phyloP scores from a whole-genome alignment of 2,113 vertebrate species.

The Chinchilla lanigera region DNA sequence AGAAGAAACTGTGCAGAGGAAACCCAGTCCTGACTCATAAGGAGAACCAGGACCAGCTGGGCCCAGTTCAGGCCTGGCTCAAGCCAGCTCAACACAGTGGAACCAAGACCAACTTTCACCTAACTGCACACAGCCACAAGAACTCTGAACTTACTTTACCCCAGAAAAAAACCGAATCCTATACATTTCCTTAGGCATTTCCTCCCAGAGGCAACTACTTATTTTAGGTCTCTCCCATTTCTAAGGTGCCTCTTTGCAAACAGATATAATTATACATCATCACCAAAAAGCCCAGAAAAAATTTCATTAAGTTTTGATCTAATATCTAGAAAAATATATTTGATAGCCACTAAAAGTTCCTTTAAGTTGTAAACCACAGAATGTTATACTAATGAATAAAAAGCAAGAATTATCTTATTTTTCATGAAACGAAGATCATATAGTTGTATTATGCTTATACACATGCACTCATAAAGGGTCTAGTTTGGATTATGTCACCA shows the following conservation, averaged over 20 bases:
- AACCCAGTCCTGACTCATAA: neutral
- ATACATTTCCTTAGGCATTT: neutral
- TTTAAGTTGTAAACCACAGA: neutral
- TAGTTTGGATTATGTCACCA: neutral
- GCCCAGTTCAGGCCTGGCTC: neutral
- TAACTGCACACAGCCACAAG: neutral
- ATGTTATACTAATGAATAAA: neutral
- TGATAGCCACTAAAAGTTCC: neutral
- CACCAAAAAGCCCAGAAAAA: neutral
- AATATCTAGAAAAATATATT: neutral
- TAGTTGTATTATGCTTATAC: neutral
- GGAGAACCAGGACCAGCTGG: no score
- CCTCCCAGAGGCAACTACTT: neutral
- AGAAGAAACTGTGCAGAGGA: neutral
- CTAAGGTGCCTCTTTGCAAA: neutral
- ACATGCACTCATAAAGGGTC: neutral
- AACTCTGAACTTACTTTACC: neutral
- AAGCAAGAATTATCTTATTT: neutral
- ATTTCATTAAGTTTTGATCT: neutral
- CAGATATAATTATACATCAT: no score
- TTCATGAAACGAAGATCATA: neutral
- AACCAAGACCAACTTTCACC: neutral
- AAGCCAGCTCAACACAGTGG: neutral
- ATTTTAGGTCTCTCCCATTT: no score
- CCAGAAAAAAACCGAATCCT: neutral